These are phyloP conservation scores for Pachymerium ferrugineum DNA, from an alignment of 2,888 invertebrate genomes.

Conservation along the genomic window DNA sequence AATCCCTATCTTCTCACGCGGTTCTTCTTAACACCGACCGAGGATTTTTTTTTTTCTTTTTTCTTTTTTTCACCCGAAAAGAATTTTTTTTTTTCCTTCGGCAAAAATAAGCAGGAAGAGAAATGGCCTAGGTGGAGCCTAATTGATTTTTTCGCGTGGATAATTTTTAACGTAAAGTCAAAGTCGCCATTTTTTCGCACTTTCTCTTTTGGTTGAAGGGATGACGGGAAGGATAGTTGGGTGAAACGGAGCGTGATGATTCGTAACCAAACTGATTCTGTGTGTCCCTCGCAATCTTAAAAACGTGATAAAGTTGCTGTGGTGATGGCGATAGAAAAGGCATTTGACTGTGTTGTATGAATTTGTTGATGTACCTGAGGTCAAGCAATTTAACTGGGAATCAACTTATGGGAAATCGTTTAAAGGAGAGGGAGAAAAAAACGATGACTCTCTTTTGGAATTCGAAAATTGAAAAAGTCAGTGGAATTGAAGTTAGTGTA, in stretches of 20 bases:
- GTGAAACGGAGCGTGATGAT: constrained; percentile 24
- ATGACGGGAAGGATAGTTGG: constrained; percentile 12
- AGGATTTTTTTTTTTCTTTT: too few relatives aligned
- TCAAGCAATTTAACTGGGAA: neutral
- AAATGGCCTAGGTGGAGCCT: neutral
- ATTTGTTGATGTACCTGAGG: neutral
- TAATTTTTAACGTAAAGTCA: constrained; percentile 27
- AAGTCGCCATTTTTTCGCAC: neutral
- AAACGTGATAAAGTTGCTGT: neutral
- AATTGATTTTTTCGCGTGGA: neutral
- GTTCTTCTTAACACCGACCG: neutral
- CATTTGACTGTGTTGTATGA: neutral
- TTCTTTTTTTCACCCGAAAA: too few relatives aligned
- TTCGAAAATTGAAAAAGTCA: neutral
- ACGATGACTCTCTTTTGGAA: too few relatives aligned
- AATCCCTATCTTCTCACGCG: neutral
- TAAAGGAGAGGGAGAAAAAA: too few relatives aligned
- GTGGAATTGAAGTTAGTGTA: neutral
- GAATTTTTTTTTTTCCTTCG: neutral
- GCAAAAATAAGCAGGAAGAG: too few relatives aligned
- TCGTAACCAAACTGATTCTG: constrained; percentile 28
- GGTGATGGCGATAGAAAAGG: neutral
- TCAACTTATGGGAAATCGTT: neutral
- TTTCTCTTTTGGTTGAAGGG: constrained; percentile 1
- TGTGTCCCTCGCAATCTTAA: neutral